Evolutionary conservation across 2,113 vertebrate species (phyloP), one percentile per base, ranked within the genome.

Genomic region (Tangachromis dhanisi): DNA sequence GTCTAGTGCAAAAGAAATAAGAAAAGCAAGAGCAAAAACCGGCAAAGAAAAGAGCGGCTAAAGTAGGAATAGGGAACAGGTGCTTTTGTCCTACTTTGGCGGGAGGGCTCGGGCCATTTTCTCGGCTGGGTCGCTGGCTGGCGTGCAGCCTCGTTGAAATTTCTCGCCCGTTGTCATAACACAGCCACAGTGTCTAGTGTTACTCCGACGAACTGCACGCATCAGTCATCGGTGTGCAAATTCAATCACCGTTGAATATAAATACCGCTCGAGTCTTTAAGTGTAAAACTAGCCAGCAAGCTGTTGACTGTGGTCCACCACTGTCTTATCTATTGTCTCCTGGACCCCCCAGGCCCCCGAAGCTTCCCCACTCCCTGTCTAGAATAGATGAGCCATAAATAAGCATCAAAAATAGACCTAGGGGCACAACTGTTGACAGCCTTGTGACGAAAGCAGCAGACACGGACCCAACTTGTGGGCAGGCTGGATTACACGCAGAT

Each of bases 381-480:
- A 92, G 96, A 97, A 97, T 95, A 97, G 96, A 97, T 94, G 71
- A 91, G 93, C 95, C 95, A 90, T 96, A 97, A 95, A 97, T 96
- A 94, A 96, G 97, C 95, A 96, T 96, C 97, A 97, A 96, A 97
- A 98, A 98, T 98, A 98, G 98, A 97, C 86, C 91, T 95, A 90
- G 93, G 93, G 90, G 96, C 97, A 97, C 97, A 98, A 97, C 98
- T 98, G 98, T 97, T 97, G 97, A 97, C 96, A 96, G 96, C 92
- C 89, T 90, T 17, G 95, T 96, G 97, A 97, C 95, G 96, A 96
- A 97, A 97, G 96, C 93, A 92, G 95, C 95, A 97, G 97, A 97
- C 97, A 96, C 95, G 88, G 92, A 93, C 88, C 88, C 97, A 97
- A 97, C 96, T 97, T 96, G 95, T 94, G 84, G 96, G 96, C 96